Evolutionary conservation across 1,140 invertebrate species (phyloP).

Genomic region (Papilio machaon): DNA sequence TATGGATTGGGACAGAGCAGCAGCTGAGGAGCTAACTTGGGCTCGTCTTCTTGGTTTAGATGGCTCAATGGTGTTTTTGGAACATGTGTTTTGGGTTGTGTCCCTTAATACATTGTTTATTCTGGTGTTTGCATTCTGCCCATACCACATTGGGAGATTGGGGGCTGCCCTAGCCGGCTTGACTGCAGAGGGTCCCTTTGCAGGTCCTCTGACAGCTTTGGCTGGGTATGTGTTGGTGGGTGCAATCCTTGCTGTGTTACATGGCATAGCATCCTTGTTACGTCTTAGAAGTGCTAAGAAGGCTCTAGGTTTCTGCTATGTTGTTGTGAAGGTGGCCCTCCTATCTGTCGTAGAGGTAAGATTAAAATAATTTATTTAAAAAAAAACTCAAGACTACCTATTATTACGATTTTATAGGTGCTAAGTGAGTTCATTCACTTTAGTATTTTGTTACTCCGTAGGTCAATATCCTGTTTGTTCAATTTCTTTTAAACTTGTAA

Average conservation of each 20-base stretch:
- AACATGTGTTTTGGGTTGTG: slow-evolving; percentile 99
- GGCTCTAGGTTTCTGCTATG: slow-evolving; percentile 96
- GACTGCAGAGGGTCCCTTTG: slow-evolving; percentile 91
- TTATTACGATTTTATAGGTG: not conserved
- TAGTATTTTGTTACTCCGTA: not conserved
- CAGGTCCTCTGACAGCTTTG: slow-evolving; percentile 95
- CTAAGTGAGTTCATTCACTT: not conserved
- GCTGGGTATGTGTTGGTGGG: slow-evolving; percentile 97
- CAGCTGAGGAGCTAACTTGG: slow-evolving; percentile 99
- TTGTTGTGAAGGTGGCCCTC: slow-evolving; percentile 93
- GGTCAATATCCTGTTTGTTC: not conserved
- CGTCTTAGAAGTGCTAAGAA: slow-evolving; percentile 91
- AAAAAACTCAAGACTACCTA: not conserved
- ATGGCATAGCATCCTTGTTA: slow-evolving; percentile 89
- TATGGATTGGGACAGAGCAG: slow-evolving; percentile 98
- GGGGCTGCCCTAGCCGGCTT: slow-evolving; percentile 90
- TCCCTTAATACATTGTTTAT: slow-evolving; percentile 98
- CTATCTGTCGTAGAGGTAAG: slow-evolving; percentile 77
- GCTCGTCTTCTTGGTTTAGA: slow-evolving; percentile 97
- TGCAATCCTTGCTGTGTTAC: slow-evolving; percentile 91
- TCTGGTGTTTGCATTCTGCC: slow-evolving; percentile 96
- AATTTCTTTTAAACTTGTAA: not conserved
- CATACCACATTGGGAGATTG: slow-evolving; percentile 96
- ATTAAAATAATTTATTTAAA: not conserved
- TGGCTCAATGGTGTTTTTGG: slow-evolving; percentile 97